Evolutionary conservation across 2,797 vertebrate species (phyloP), one percentile per base, ranked within the genome.

Genomic region (Naso thynnoides): DNA sequence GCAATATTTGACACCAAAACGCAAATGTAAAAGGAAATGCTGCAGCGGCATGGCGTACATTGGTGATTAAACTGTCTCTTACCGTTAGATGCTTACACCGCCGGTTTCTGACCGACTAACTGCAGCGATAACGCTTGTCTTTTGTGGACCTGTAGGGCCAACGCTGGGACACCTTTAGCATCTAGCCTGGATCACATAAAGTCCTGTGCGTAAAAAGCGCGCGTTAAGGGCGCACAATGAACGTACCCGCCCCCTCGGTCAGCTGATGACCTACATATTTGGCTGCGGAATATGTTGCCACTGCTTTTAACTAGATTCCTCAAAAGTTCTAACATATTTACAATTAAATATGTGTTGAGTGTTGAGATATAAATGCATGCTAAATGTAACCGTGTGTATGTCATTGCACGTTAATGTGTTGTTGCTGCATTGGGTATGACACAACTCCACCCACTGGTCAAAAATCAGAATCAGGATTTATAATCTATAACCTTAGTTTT

Each of bases 191-290:
- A 64, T 72, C 84, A 76, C 75, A 84, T 73, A 87, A 80, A 89
- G 63, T 80, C 64, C 59, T 39, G 79, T 80, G 63, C 88, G 89
- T 87, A 79, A 92, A 92, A 92, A 92, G 87, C 92, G 91, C 94
- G 94, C 89, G 93, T 85, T 91, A 80, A 89, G 85, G 59, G 72
- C 90, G 89, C 90, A 94, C 93, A 94, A 92, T 88, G 42, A 82
- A 78, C 2, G 74, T 73, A 50, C 74, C 85, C 89, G 83, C 91
- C 91, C n/a, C 87, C 85, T 64, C 33, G n/a, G 76, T 90, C 86
- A 84, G 85, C 73, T 86, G 86, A 77, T 90, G 76, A 88, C 82
- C 69, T 45, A 82, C 4, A 75, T 67, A 59, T 47, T 4, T 6
- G 4, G 5, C 19, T 2, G 0, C 2, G 6, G 15, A 60, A 45